Evolutionary conservation across 2,113 vertebrate species (phyloP), one percentile per base, ranked within the genome.

Genomic region (Leptocoma aspasia): DNA sequence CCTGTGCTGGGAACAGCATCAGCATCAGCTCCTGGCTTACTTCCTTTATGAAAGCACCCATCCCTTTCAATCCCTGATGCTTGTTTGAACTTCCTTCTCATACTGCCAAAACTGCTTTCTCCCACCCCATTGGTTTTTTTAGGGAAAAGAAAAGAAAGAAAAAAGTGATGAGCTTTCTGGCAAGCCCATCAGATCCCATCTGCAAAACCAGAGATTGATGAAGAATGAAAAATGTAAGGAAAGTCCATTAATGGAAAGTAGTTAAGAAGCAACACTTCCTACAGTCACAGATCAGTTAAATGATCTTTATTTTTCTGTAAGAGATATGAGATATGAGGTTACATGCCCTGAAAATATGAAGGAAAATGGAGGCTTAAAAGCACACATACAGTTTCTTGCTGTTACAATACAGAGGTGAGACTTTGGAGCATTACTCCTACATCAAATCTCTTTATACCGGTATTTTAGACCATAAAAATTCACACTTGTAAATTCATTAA

Each of bases 131-230:
- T 10, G n/a, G n/a, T 15, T 7, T 59, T 39, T 35, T 27, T 60
- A 4, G 17, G 12, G 3, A 26, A 33, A 28, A 21, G 33, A 4
- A 10, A 16, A 16, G 2, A 12, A 31, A 14, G 0, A 12, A n/a
- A 41, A 22, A 54, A 28, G 17, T 0, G 0, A 64, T 10, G 15
- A 0, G 0, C 15, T 30, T 18, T 68, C 35, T 50, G 33, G 28
- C 26, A 84, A 59, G 35, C 11, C 35, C 59, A 33, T 33, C 11
- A 31, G 26, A 35, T 73, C 41, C n/a, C 0, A 0, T 42, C 73
- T 76, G 30, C 5, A 20, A 82, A 65, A 45, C 4, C 15, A 86
- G 10, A 73, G 35, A 65, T 60, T 6, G 2, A 45, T 6, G 12
- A 79, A 42, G 42, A 84, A 50, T 2, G 2, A 54, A 89, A 73